Evolutionary conservation across 1,140 invertebrate species (phyloP).

Genomic region (Pseudomyrmex gracilis): DNA sequence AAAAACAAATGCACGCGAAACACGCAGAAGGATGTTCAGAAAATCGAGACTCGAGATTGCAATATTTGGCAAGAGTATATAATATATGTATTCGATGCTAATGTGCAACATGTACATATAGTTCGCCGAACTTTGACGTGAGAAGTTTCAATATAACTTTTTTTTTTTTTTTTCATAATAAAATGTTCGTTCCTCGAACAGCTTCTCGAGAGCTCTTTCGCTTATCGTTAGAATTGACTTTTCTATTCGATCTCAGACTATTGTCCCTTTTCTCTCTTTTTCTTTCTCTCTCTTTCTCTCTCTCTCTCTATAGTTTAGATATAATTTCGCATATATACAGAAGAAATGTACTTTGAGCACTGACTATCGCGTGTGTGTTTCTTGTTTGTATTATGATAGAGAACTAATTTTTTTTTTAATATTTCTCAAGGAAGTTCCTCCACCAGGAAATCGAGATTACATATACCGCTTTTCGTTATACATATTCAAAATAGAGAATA

Average conservation of each 20-base stretch:
- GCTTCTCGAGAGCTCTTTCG: neutral
- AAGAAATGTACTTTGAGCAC: conserved; percentile 20
- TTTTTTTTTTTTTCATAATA: neutral
- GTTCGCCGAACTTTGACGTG: conserved; percentile 24
- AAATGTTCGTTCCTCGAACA: neutral
- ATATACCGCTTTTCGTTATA: neutral
- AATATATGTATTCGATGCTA: too few relatives aligned
- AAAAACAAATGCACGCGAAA: too few relatives aligned
- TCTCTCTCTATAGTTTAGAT: too few relatives aligned
- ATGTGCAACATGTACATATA: too few relatives aligned
- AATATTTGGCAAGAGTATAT: too few relatives aligned
- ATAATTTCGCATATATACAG: neutral
- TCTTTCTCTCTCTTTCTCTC: too few relatives aligned
- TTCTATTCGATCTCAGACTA: conserved; percentile 3
- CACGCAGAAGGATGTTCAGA: too few relatives aligned
- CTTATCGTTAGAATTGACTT: neutral
- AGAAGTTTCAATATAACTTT: conserved; percentile 13
- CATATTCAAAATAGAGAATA: neutral
- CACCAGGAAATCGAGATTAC: neutral
- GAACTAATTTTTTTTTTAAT: neutral
- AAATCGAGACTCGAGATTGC: too few relatives aligned
- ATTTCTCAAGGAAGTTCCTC: too few relatives aligned
- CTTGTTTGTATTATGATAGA: neutral
- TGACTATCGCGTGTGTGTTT: neutral
- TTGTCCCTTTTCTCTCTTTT: neutral